Conservation (phyloP, 2,888 invertebrate species). For the Congeria kusceri region DNA sequence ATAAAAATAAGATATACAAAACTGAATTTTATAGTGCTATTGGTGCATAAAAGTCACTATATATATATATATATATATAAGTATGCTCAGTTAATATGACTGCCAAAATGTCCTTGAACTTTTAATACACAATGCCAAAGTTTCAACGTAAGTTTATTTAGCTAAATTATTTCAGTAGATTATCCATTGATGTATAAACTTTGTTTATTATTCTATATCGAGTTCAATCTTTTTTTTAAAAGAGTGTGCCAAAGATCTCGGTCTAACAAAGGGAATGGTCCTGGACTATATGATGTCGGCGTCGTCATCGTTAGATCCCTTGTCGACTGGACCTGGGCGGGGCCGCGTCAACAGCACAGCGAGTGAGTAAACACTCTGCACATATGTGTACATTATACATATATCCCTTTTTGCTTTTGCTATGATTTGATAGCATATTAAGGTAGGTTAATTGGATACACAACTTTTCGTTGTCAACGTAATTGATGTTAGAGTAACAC, state of each 20-base stretch:
- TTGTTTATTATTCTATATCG: not conserved
- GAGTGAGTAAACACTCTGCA: slow-evolving; percentile 33
- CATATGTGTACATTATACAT: not conserved
- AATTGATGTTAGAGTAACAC: too few species aligned
- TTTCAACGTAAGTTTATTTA: too few species aligned
- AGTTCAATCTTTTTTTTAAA: slow-evolving; percentile 16
- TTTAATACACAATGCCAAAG: too few species aligned
- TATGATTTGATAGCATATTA: not conserved
- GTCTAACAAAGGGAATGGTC: slow-evolving; percentile 72
- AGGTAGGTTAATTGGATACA: not conserved
- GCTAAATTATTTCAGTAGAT: too few species aligned
- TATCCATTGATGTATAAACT: too few species aligned
- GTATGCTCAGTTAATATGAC: too few species aligned
- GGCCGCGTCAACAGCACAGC: slow-evolving; percentile 58
- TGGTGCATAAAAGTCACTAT: too few species aligned
- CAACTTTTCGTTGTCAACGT: too few species aligned
- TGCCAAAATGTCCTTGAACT: too few species aligned
- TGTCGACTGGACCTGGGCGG: slow-evolving; percentile 64
- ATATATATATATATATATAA: too few species aligned
- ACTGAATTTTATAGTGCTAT: too few species aligned
- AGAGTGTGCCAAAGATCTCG: slow-evolving; percentile 72
- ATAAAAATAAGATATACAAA: too few species aligned
- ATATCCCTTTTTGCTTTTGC: not conserved
- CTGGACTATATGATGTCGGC: slow-evolving; percentile 71
- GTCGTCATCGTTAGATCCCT: slow-evolving; percentile 57